Conservation (phyloP, 2,113 vertebrate genomes). For the Anseranas semipalmata region DNA sequence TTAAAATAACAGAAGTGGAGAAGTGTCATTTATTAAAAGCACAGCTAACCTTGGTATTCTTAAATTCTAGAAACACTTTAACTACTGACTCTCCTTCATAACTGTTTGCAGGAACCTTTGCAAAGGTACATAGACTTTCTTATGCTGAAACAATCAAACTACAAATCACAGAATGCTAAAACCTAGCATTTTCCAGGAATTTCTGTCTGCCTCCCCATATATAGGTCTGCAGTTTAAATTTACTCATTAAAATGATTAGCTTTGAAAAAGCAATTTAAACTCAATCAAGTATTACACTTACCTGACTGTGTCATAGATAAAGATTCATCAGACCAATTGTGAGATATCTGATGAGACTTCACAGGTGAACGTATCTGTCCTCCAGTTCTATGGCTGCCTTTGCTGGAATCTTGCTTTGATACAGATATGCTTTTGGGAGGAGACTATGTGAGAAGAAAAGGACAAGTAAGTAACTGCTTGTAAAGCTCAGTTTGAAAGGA, state of each 20-base stretch:
- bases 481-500: constrained; percentile 30
- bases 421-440: constrained; percentile 78
- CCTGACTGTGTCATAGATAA: constrained; percentile 85
- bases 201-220: not conserved
- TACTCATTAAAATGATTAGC: not conserved
- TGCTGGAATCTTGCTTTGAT: constrained; percentile 80
- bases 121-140: not conserved
- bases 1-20: not conserved
- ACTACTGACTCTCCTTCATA: not conserved
- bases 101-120: not conserved
- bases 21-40: not conserved
- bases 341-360: constrained; percentile 74
- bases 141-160: not conserved
- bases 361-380: constrained; percentile 73
- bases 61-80: not conserved
- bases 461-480: not conserved
- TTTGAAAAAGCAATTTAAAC: not conserved
- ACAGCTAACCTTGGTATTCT: not conserved
- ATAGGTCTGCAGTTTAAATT: not conserved
- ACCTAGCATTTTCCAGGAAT: not conserved
- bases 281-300: constrained; percentile 67
- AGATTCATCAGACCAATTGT: constrained; percentile 82
- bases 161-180: not conserved
- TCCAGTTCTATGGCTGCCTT: constrained; percentile 66
- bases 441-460: constrained; percentile 71